These are phyloP conservation scores for Aplysina aerophoba DNA, from an alignment of 37 sponge, comb jelly and placozoan genomes.

Conservation along the genomic window DNA sequence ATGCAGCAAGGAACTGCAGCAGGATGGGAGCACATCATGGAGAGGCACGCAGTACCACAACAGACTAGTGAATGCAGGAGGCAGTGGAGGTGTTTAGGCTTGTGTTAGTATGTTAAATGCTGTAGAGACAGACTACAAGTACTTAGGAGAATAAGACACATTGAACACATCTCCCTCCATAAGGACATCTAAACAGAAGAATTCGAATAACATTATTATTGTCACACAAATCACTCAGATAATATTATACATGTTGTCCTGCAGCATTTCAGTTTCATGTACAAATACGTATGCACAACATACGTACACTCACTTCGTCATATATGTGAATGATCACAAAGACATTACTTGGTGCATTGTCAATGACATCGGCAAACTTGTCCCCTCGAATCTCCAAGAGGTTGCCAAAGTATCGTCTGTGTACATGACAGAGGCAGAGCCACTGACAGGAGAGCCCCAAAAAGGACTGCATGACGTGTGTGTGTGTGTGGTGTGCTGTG, in stretches of 20 bases:
- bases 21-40: constrained; percentile 16
- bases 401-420: constrained; percentile 66
- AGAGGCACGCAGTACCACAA: constrained; percentile 29
- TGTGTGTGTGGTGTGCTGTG: constrained; percentile 40
- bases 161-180: no score
- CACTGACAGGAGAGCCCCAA: no score
- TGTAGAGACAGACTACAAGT: no score
- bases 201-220: no score
- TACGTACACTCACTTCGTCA: constrained; percentile 49
- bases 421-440: background rate
- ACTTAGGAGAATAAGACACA: no score
- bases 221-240: no score
- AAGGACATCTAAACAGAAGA: no score
- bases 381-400: constrained; percentile 63
- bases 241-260: no score
- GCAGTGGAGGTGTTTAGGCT: background rate
- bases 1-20: background rate
- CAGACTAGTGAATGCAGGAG: background rate
- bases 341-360: constrained; percentile 48
- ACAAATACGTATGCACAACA: background rate
- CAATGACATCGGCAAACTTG: constrained; percentile 71
- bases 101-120: no score
- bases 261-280: background rate
- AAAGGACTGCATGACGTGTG: constrained; percentile 19
- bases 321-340: constrained; percentile 83